Evolutionary conservation across 2,888 invertebrate genomes (phyloP), one percentile per base, ranked within the genome.

Genomic region (Caenorhabditis macrosperma): DNA sequence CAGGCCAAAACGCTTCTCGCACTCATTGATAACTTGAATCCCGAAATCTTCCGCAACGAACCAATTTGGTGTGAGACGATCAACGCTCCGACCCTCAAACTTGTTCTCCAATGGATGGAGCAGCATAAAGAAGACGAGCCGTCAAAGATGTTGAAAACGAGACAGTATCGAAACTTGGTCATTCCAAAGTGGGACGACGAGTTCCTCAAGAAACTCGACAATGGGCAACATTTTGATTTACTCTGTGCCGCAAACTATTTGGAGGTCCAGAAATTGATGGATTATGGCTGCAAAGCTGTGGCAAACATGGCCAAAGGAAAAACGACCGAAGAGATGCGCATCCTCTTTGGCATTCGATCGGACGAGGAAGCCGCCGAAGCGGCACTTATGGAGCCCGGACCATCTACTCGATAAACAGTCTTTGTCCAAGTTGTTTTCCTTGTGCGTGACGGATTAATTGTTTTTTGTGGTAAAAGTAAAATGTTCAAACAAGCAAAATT

Each of bases 241-340:
- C 12, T 55, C 1, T 55, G 55, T 20, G 55, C 55, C 1, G 20
- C 55, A 4, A 55, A 33, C 55, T 55, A 55, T 22, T n/a, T 55
- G 20, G 55, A 55, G 15, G 17, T 55, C 17, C 30, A 5, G 1
- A 15, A 28, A 9, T 20, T 55, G 7, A 33, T 55, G 55, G 33
- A 55, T 12, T 55, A 33, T 20, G 7, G 28, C 7, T 55, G 55
- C 20, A 55, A 55, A 10, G 26, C 55, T 1, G 35, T 55, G 4
- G 55, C 55, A 1, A 55, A 55, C 20, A 55, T 55, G 55, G 55
- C 55, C 10, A 12, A 20, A 15, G 55, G 55, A 17, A 55, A 55
- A 28, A 17, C 33, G 9, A 10, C 17, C 9, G 55, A 55, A 20
- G 33, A 55, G 28, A 28, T 55, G 55, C 33, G 35, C 0, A 10